phyloP scores from a whole-genome alignment of 2,888 invertebrate genomes.

The Lepidochrysops patricia region DNA sequence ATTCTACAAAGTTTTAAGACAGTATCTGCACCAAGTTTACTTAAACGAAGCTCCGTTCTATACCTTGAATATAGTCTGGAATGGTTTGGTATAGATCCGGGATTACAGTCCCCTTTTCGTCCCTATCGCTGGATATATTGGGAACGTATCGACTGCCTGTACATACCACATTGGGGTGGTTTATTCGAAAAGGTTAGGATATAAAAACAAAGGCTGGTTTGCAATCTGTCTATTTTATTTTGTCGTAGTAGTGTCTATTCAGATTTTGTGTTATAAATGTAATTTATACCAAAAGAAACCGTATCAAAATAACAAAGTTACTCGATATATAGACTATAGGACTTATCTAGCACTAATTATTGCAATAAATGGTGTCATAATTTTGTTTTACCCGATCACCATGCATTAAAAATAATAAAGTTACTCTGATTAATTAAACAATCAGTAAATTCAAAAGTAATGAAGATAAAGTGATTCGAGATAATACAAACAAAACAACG shows the following conservation, averaged over 20 bases:
- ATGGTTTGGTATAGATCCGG: conserved; percentile 42
- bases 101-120: conserved; percentile 31
- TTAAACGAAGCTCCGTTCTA: conserved; percentile 20
- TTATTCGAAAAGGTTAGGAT: neutral
- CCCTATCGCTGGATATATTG: conserved; percentile 27
- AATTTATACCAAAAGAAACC: no score
- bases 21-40: conserved; percentile 16
- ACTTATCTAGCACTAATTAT: no score
- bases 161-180: neutral
- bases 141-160: conserved; percentile 15
- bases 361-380: no score
- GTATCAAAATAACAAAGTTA: no score
- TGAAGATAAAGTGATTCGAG: neutral
- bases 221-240: neutral
- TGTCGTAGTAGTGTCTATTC: no score
- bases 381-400: no score
- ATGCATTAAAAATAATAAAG: no score
- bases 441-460: neutral
- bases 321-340: no score
- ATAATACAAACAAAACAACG: conserved; percentile 32
- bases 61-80: conserved; percentile 32
- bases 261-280: no score
- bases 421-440: no score
- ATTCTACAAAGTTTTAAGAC: neutral
- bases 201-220: neutral